Percentiles rank a stretch among this genome's conserved stretches.
Conservation (phyloP, 2,113 vertebrate species). For the Trichechus manatus region DNA sequence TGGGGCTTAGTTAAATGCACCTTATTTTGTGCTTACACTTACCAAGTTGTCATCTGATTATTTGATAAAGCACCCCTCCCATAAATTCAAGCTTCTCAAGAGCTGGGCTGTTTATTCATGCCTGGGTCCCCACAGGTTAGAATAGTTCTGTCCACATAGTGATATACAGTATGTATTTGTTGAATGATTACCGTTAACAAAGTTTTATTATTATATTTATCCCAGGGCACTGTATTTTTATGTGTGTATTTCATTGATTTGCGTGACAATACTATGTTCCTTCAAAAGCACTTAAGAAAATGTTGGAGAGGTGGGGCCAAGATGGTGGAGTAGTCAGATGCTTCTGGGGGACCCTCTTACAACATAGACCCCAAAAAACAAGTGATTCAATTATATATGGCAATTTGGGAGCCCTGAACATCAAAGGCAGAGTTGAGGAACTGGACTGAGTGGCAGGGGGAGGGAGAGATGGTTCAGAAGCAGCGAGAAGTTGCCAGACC, state of each 20-base stretch:
- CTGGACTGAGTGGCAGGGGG: no score
- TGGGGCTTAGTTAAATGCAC: no score
- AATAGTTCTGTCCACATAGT: neutral
- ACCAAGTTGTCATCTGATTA: neutral
- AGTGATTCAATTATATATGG: no score
- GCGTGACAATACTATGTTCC: neutral
- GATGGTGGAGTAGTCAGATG: no score
- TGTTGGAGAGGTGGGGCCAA: no score
- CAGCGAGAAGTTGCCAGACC: no score
- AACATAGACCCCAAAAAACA: no score
- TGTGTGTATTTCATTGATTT: neutral
- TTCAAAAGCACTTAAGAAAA: neutral
- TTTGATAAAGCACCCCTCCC: neutral
- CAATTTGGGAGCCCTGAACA: no score
- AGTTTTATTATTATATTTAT: conserved; percentile 4
- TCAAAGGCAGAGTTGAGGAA: no score
- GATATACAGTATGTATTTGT: neutral
- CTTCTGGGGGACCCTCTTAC: no score
- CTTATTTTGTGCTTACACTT: neutral
- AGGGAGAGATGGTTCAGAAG: no score
- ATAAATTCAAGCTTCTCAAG: neutral
- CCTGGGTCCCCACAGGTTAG: neutral
- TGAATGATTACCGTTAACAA: neutral
- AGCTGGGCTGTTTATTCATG: neutral
- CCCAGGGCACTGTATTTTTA: neutral